A percentile compares a stretch with the other conserved stretches of the same genome.
phyloP scores from a whole-genome alignment of 92 coral and sea anemone species.

The Palythoa grandiflora region DNA sequence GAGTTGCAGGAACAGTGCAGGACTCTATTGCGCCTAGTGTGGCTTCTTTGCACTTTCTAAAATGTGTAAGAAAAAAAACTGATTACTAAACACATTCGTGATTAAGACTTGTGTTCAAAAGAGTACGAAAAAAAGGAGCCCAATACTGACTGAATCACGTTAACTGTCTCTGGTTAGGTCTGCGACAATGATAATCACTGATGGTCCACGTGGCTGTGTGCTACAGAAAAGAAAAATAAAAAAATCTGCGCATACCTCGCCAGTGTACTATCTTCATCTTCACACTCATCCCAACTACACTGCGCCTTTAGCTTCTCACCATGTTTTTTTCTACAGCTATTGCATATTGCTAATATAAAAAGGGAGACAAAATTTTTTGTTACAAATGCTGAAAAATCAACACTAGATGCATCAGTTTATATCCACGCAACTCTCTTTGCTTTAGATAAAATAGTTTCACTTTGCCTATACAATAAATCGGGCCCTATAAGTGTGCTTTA shows the following conservation, averaged over 20 bases:
- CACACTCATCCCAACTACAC: conserved; percentile 55
- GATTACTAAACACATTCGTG: neutral
- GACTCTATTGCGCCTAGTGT: no score
- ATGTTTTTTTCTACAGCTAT: conserved; percentile 34
- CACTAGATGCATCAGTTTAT: neutral
- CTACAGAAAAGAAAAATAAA: conserved; percentile 19
- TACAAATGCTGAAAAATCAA: neutral
- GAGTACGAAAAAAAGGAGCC: neutral
- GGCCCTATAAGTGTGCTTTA: neutral
- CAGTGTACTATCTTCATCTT: conserved; percentile 22
- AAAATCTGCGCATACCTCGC: conserved; percentile 31
- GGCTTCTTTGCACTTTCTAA: no score
- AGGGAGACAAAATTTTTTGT: neutral
- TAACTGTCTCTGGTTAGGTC: conserved; percentile 4
- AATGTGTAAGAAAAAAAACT: neutral
- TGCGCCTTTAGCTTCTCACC: conserved; percentile 57
- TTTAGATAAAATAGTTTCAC: conserved; percentile 1
- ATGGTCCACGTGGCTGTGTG: neutral
- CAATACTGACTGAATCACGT: neutral
- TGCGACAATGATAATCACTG: neutral
- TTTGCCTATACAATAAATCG: neutral
- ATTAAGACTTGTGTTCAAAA: neutral
- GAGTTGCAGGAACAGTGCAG: no score
- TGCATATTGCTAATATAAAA: no score
- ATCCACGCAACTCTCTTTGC: neutral